Conservation (phyloP, 1,140 invertebrate species). For the Zaprionus lachaisei region DNA sequence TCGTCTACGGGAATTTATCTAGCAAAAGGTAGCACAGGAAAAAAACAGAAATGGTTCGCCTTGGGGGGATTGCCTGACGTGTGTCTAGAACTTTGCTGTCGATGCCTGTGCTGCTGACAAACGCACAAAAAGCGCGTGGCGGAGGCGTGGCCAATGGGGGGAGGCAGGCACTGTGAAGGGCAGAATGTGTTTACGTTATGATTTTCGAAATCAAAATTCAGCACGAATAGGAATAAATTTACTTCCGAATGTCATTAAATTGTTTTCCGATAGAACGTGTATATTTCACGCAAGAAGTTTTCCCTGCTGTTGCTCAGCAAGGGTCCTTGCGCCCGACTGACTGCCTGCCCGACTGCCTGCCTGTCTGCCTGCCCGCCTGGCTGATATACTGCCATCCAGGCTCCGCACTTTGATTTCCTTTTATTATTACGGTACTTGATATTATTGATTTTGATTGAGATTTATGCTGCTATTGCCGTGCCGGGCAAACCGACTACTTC, state of each 20-base stretch:
- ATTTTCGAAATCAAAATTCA: conserved; percentile 84
- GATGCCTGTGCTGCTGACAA: conserved; percentile 58
- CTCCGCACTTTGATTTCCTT: conserved; percentile 51
- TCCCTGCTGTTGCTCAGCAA: conserved; percentile 17
- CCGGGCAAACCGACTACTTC: background rate
- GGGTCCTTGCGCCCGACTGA: conserved; percentile 11
- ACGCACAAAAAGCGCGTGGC: conserved; percentile 63
- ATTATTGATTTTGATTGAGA: conserved; percentile 83
- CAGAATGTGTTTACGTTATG: conserved; percentile 82
- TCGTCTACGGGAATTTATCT: conserved; percentile 71
- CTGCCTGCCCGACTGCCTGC: conserved; percentile 25
- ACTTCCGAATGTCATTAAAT: conserved; percentile 85
- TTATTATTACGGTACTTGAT: conserved; percentile 81
- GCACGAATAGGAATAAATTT: conserved; percentile 84
- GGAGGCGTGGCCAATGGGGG: background rate
- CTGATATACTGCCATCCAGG: conserved; percentile 4
- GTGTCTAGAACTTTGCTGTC: conserved; percentile 41
- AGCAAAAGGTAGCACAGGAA: conserved; percentile 57
- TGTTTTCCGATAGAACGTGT: conserved; percentile 84
- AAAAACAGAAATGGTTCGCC: conserved; percentile 69
- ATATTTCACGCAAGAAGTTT: conserved; percentile 79
- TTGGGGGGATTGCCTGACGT: conserved; percentile 64
- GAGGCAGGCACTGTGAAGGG: conserved; percentile 32
- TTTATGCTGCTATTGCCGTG: conserved; percentile 54
- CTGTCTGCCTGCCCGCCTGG: conserved; percentile 28